phyloP scores from a whole-genome alignment of 1,140 invertebrate genomes.

The Teleopsis dalmanni region DNA sequence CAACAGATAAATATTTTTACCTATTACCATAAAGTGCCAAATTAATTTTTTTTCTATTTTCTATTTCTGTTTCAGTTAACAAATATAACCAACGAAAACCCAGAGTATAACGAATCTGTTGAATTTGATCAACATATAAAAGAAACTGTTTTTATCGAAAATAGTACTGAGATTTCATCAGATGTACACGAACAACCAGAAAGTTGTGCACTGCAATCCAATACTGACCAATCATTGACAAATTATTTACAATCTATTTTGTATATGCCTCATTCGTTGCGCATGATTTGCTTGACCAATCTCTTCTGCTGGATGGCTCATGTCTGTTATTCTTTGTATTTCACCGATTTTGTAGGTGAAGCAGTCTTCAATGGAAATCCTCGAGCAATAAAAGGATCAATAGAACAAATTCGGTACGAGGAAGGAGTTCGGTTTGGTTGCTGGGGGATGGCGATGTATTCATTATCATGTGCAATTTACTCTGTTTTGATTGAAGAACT shows the following conservation, averaged over 20 bases:
- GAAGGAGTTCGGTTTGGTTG: constrained; percentile 89
- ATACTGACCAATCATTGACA: too few relatives aligned
- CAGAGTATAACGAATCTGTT: too few relatives aligned
- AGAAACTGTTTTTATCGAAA: too few relatives aligned
- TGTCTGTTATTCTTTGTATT: constrained; percentile 93
- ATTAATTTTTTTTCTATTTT: too few relatives aligned
- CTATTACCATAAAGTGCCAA: too few relatives aligned
- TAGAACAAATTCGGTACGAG: constrained; percentile 64
- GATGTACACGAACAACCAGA: constrained; percentile 1
- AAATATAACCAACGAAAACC: too few relatives aligned
- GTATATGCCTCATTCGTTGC: constrained; percentile 78
- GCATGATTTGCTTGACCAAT: constrained; percentile 86
- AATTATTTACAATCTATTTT: constrained; percentile 85
- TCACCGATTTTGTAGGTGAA: constrained; percentile 95
- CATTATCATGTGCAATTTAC: constrained; percentile 86
- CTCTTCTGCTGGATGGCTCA: constrained; percentile 97
- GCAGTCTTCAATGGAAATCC: constrained; percentile 90
- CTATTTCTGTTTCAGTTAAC: too few relatives aligned
- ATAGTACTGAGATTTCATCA: constrained; percentile 15
- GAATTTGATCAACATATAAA: too few relatives aligned
- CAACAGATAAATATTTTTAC: too few relatives aligned
- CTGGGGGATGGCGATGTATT: constrained; percentile 95
- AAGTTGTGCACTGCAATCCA: too few relatives aligned
- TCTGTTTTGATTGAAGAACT: constrained; percentile 83
- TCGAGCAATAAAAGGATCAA: constrained; percentile 60